These are phyloP conservation scores for Camelus dromedarius DNA, from an alignment of 2,113 vertebrate genomes.

Conservation along the genomic window DNA sequence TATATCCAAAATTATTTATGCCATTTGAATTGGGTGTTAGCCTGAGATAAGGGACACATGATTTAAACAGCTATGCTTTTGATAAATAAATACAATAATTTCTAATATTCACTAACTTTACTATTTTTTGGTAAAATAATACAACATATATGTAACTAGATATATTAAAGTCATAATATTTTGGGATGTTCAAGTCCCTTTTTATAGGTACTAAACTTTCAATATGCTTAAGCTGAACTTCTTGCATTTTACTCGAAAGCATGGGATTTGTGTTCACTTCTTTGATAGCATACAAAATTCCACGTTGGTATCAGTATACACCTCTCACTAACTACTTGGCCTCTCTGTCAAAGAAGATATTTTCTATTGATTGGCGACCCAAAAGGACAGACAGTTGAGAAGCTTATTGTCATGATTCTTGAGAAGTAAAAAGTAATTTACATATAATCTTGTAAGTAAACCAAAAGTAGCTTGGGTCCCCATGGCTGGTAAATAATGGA, in stretches of 20 bases:
- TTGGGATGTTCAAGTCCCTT: neutral
- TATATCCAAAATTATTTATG: neutral
- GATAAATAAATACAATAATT: neutral
- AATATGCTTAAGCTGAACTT: slow-evolving; percentile 1
- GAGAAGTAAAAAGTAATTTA: neutral
- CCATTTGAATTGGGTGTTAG: neutral
- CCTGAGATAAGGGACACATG: neutral
- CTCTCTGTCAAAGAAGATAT: neutral
- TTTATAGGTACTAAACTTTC: neutral
- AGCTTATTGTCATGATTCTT: neutral
- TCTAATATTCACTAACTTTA: neutral
- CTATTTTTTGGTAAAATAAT: neutral
- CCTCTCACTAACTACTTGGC: neutral
- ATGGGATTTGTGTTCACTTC: neutral
- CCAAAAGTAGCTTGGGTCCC: neutral
- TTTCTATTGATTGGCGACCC: neutral
- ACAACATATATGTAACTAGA: neutral
- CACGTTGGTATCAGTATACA: neutral
- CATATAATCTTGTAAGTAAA: neutral
- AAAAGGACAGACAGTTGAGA: neutral
- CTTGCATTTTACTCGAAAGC: neutral
- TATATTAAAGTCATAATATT: neutral
- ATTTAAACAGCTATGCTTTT: slow-evolving; percentile 20
- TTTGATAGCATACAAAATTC: neutral
- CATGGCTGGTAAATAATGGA: neutral